Evolutionary conservation across 1,140 invertebrate genomes (phyloP), one percentile per base, ranked within the genome.

Genomic region (Calliopsis andreniformis): DNA sequence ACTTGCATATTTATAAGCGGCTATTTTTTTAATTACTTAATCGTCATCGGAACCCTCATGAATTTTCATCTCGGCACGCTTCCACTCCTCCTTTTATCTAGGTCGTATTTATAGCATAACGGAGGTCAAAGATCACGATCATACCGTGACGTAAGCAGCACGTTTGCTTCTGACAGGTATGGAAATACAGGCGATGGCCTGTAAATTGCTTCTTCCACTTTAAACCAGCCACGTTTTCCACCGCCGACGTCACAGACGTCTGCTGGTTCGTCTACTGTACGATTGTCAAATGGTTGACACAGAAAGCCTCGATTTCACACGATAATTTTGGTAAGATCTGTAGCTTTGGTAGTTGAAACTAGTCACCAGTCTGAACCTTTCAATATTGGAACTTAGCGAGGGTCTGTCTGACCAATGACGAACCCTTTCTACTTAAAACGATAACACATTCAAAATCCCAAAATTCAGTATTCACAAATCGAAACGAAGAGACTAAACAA

Each of bases 151-250:
- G 75, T 75, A 78, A 73, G 63, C 79, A 47, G 63, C 23, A 43
- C 47, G 63, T 53, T 68, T 83, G 81, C 18, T 73, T 35, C 43
- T 83, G 81, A 82, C 81, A 69, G 64, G 80, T 72, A 82, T 72
- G 69, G 77, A 83, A 83, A 83, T 82, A 79, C 64, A 71, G 68
- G 64, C 80, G 80, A 68, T 82, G 69, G 63, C 66, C 64, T 73
- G 76, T 53, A 83, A 83, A 83, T 83, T 83, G 80, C 81, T 83
- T 82, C 76, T 83, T 83, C 76, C 79, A 83, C 69, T 79, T 83
- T 82, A 83, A 82, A 83, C 49, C 80, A 53, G 32, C 59, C 63
- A 39, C 35, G 76, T 70, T 71, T 68, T 71, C 58, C 58, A 51
- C 67, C 58, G 3, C 4, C 20, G 32, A 58, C 39, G 47, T 23